These are phyloP conservation scores for Cordilura impudica DNA, from an alignment of 2,888 invertebrate species.

Conservation along the genomic window DNA sequence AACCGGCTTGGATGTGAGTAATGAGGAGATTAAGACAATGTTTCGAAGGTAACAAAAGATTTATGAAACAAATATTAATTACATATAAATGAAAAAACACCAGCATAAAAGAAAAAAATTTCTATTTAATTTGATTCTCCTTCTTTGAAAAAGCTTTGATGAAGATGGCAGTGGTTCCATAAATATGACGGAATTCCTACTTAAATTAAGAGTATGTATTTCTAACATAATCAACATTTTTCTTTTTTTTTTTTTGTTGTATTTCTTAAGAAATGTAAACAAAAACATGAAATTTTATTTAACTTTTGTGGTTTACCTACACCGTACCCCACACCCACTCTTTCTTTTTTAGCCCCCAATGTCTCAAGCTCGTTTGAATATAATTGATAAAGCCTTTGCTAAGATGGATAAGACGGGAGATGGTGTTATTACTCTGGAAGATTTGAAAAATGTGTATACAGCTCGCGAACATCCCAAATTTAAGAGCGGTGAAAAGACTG, in stretches of 20 bases:
- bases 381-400: slow-evolving; percentile 89
- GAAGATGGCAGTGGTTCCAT: slow-evolving; percentile 90
- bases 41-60: slow-evolving; percentile 70
- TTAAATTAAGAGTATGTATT: slow-evolving; percentile 85
- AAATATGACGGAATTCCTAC: slow-evolving; percentile 92
- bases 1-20: slow-evolving; percentile 84
- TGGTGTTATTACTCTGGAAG: slow-evolving; percentile 87
- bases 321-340: too few species aligned
- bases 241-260: not conserved
- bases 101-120: not conserved
- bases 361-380: slow-evolving; percentile 84
- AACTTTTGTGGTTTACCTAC: not conserved
- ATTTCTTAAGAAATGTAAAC: slow-evolving; percentile 5
- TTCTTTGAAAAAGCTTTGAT: slow-evolving; percentile 81
- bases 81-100: not conserved
- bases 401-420: slow-evolving; percentile 93
- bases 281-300: not conserved
- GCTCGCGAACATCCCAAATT: slow-evolving; percentile 90
- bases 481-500: slow-evolving; percentile 91
- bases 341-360: slow-evolving; percentile 85
- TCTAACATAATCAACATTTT: not conserved
- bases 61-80: slow-evolving; percentile 19
- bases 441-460: slow-evolving; percentile 88
- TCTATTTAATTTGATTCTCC: not conserved
- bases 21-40: slow-evolving; percentile 78